A percentile compares a stretch with the other conserved stretches of the same genome.
These are phyloP conservation scores for Platyscapa corneri DNA, from an alignment of 1,140 invertebrate species.

Conservation along the genomic window DNA sequence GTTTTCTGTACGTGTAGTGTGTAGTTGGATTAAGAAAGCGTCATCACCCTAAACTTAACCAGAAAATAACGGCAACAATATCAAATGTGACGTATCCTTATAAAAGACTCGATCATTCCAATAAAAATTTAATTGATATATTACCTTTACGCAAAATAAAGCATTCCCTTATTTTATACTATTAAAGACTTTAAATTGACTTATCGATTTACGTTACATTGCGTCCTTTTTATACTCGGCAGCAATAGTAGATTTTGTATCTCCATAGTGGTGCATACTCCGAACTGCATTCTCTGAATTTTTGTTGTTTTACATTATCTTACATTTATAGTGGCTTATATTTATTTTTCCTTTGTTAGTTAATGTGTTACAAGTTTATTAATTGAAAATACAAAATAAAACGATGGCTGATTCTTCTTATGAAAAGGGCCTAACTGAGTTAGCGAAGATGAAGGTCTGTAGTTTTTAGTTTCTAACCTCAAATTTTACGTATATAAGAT, in stretches of 20 bases:
- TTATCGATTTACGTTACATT: not conserved
- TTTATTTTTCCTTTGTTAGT: not conserved
- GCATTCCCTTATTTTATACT: not conserved
- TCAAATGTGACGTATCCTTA: not conserved
- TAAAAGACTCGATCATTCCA: not conserved
- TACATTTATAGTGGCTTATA: not conserved
- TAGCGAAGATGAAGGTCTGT: slow-evolving; percentile 72
- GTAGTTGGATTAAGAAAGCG: not conserved
- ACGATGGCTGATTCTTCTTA: slow-evolving; percentile 72
- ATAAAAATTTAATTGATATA: not conserved
- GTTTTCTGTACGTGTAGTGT: not conserved
- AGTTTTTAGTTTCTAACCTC: slow-evolving; percentile 48
- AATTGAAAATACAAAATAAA: not conserved
- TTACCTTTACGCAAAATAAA: not conserved
- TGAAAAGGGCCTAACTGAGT: slow-evolving; percentile 70
- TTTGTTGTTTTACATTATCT: not conserved
- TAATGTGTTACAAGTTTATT: not conserved
- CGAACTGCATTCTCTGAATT: too few species aligned
- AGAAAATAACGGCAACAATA: not conserved
- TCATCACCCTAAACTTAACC: not conserved
- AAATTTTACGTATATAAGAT: slow-evolving; percentile 34
- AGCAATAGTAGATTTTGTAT: not conserved
- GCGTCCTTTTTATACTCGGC: not conserved
- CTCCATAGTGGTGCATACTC: too few species aligned
- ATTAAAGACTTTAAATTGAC: not conserved